Evolutionary conservation across 2,113 vertebrate genomes (phyloP).

Genomic region (Bombycilla garrulus): DNA sequence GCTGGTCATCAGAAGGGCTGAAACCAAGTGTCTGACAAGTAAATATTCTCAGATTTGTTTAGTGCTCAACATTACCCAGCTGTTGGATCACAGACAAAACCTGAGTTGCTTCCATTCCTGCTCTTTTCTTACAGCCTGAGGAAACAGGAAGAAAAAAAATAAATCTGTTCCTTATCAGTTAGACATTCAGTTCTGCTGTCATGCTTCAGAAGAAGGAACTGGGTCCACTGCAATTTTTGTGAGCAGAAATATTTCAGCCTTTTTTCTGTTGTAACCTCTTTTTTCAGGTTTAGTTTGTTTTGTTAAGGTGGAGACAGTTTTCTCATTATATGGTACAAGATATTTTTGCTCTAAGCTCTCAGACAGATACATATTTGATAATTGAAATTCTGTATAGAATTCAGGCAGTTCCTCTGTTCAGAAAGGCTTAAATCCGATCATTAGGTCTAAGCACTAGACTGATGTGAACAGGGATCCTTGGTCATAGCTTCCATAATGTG

Average conservation of each 20-base stretch:
- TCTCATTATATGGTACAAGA: neutral
- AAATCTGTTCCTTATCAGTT: neutral
- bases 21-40: neutral
- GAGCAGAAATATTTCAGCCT: neutral
- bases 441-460: neutral
- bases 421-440: neutral
- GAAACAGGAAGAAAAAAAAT: neutral
- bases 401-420: neutral
- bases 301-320: neutral
- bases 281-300: neutral
- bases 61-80: neutral
- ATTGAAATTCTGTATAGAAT: neutral
- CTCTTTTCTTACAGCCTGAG: neutral
- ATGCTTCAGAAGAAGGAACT: neutral
- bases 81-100: neutral
- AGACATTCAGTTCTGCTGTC: neutral
- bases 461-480: neutral
- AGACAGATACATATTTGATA: neutral
- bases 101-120: neutral
- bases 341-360: neutral
- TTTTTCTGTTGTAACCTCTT: neutral
- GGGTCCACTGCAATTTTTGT: neutral
- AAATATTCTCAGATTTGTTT: neutral
- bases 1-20: neutral
- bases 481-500: neutral